Conservation (phyloP, 2,113 vertebrate genomes). For the Anolis carolinensis region DNA sequence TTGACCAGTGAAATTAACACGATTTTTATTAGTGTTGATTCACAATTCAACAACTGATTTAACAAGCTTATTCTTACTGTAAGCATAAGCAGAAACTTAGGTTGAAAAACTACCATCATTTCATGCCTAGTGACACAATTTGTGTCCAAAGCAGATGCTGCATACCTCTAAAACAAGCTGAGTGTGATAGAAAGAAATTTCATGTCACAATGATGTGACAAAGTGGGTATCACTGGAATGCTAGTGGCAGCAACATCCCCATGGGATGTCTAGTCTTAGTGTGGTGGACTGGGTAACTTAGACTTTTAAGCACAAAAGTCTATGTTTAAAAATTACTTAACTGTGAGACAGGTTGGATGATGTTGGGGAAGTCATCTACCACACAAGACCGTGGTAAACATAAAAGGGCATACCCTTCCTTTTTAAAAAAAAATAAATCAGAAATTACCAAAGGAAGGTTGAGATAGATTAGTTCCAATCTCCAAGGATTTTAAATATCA, state of each 20-base stretch:
- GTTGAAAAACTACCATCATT: fast-evolving
- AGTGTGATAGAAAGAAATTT: too few relatives aligned
- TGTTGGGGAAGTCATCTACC: background rate
- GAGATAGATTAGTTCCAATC: background rate
- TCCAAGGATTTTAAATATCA: background rate
- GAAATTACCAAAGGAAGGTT: background rate
- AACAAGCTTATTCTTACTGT: too few relatives aligned
- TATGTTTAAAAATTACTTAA: background rate
- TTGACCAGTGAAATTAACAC: too few relatives aligned
- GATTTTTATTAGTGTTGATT: too few relatives aligned
- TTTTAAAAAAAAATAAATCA: background rate
- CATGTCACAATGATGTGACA: background rate
- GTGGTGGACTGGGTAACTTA: background rate
- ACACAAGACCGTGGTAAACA: background rate
- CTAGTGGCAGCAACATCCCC: background rate
- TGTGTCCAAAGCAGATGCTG: background rate
- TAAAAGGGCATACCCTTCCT: background rate
- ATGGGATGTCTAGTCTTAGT: background rate
- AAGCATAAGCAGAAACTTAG: too few relatives aligned
- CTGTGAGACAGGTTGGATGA: background rate
- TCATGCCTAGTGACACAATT: background rate
- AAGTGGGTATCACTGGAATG: background rate
- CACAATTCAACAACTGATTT: too few relatives aligned
- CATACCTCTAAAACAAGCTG: background rate
- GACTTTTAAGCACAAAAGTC: background rate